Evolutionary conservation across 2,888 invertebrate genomes (phyloP), one percentile per base, ranked within the genome.

Genomic region (Dermolepida albohirtum): DNA sequence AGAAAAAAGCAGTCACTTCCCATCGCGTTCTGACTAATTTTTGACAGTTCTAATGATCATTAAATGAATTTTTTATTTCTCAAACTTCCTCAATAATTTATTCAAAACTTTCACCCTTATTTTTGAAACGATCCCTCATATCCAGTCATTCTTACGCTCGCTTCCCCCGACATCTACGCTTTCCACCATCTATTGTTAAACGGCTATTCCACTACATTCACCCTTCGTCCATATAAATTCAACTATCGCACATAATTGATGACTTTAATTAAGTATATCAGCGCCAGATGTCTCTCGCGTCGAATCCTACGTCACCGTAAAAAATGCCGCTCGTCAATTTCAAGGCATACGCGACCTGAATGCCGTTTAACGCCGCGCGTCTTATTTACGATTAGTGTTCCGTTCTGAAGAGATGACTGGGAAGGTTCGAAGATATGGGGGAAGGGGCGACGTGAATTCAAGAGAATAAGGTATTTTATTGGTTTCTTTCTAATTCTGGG

Each of bases 231-330:
- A 44, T 44, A 44, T 43, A 59, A 44, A 59, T 59, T 44, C 59
- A 59, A 59, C 59, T 59, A 59, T 44, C 44, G 59, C 44, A 34
- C 44, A 34, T 59, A 59, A 59, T 59, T 59, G 59, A 59, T 59
- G 43, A 14, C 27, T 59, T 59, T 59, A 59, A 59, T 59, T 59
- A 59, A 59, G 29, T 59, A 59, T 44, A 59, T 59, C 59, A 44
- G 44, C 43, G 59, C 44, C 59, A 59, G 59, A 59, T 59, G 59
- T 44, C 59, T 59, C 44, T 16, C 59, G 59, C 29, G 44, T 59
- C 59, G 59, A 47, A 44, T 59, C 44, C 47, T 34, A 34, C 34
- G 44, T 55, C 41, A 41, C 17, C 55, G 43, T 29, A 59, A 59
- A 59, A 59, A 59, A 16, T 44, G 44, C 14, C 29, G 43, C 59